Evolutionary conservation across 2,888 invertebrate species (phyloP), one percentile per base, ranked within the genome.

Genomic region (Andrena hattorfiana): DNA sequence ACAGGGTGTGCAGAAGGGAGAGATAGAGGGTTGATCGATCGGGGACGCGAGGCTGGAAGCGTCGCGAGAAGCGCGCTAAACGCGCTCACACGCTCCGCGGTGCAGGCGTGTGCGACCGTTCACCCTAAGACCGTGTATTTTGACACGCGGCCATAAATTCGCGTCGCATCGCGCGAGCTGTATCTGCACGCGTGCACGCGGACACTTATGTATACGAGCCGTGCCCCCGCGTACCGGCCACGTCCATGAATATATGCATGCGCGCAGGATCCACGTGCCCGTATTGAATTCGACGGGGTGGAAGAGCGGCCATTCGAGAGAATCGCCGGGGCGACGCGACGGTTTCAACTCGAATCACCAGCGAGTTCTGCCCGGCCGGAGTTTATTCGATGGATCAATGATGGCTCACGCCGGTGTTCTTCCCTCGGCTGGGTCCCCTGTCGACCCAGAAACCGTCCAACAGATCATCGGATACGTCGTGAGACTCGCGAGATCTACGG

Each of bases 111-210:
- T 42, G 42, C 42, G 42, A 42, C 4, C 42, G 42, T 42, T 42
- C 56, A 32, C 4, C 83, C 69, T 66, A 75, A 81, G 69, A 60
- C 78, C 83, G 81, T 77, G 83, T 85, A 86, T 84, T 83, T 82
- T 85, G 85, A 86, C 86, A 80, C 85, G 77, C 75, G 88, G 77
- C 90, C 87, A 89, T 90, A 90, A 90, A 90, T 90, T 87, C 86
- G 82, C 86, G 86, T 85, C 86, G 81, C 76, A 76, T 75, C 81
- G 81, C 81, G 35, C 7, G 8, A 42, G 42, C 84, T 76, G 73
- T 63, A 80, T 84, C 67, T 79, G 51, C 78, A 30, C 74, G 66
- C 77, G 62, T 75, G 73, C 69, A 68, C 64, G 59, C 75, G 35
- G 49, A 26, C 60, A 56, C 71, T 59, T 63, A 51, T 35, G 69